Evolutionary conservation across 2,113 vertebrate genomes (phyloP), one percentile per base, ranked within the genome.

Genomic region (Oryzias javanicus): DNA sequence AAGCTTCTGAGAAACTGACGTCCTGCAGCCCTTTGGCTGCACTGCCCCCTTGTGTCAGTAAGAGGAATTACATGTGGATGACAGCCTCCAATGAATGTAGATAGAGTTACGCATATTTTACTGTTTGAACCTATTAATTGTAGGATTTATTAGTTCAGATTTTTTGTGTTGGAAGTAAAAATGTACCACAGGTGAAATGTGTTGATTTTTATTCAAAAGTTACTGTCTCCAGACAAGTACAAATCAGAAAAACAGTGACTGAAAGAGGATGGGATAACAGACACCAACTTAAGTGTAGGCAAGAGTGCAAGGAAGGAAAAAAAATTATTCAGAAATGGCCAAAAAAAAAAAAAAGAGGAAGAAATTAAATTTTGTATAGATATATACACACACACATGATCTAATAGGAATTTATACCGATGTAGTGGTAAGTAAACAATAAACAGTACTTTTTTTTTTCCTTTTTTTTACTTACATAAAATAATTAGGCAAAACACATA

Each of bases 141-240:
- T 35, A 12, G 35, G 35, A 35, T 35, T 35, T 35, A 35, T 35
- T 35, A 12, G 7, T 12, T 35, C 29, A 47, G 19, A 14, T 54
- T 19, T 56, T 17, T 27, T 49, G 60, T 47, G 62, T 64, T 60
- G 50, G 60, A 64, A 68, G 72, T 63, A 55, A 82, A 80, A 75
- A 64, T 76, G 74, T 77, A 67, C 48, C 78, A 88, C 85, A 74
- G 77, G 79, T 76, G 79, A 87, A 85, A 93, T 92, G 95, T 95
- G 94, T 96, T 98, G 97, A 97, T 94, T 99, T 98, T 99, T 98
- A 98, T 98, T 98, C 93, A 96, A 99, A 99, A 98, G 95, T 96
- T 97, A 98, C 96, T 97, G 97, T 98, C 95, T 98, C 95, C 95
- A 98, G 95, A 99, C 94, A 98, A 96, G 96, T 98, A 99, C 95